Evolutionary conservation across 2,888 invertebrate genomes (phyloP).

Genomic region (Lamellibrachia satsuma): DNA sequence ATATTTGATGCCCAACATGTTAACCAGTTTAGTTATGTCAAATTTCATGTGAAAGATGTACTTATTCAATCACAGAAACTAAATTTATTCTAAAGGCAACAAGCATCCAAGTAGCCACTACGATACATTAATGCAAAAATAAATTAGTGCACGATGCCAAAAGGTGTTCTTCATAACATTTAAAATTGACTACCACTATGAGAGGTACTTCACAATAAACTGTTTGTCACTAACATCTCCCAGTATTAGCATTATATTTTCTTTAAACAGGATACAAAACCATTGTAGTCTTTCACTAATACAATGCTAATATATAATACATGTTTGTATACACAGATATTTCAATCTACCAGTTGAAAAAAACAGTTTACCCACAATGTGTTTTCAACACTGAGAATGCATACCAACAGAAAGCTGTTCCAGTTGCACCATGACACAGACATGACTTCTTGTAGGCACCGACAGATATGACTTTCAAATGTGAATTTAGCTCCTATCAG

Average conservation of each 20-base stretch:
- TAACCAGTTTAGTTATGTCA: background rate
- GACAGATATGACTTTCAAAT: background rate
- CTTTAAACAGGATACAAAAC: background rate
- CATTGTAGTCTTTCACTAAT: background rate
- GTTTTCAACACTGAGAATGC: background rate
- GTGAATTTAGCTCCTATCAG: background rate
- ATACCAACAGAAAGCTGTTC: background rate
- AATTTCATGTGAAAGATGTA: conserved; percentile 1
- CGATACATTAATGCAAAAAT: background rate
- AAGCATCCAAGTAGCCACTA: background rate
- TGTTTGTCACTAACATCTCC: background rate
- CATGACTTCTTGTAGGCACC: no score
- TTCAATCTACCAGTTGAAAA: background rate
- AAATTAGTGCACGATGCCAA: conserved; percentile 17
- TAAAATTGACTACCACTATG: background rate
- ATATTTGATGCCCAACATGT: background rate
- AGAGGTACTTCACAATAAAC: conserved; percentile 4
- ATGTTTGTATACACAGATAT: background rate
- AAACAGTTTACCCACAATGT: background rate
- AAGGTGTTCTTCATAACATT: background rate
- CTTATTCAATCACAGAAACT: background rate
- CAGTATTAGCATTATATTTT: background rate
- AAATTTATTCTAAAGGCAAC: background rate
- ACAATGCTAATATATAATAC: background rate
- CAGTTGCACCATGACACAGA: background rate